Conservation (phyloP, 2,797 vertebrate genomes). For the Trachops cirrhosus region DNA sequence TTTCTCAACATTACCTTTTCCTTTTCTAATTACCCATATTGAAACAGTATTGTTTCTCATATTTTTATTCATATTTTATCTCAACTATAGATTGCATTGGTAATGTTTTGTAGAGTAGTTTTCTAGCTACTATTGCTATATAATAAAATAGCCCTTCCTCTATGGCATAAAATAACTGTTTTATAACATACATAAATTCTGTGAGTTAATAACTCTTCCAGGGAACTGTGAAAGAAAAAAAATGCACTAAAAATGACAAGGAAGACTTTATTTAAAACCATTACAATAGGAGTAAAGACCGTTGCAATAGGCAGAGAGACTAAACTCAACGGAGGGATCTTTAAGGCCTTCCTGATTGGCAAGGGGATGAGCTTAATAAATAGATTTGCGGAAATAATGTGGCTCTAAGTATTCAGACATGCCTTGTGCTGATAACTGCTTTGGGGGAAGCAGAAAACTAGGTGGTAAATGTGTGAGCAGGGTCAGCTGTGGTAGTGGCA, state of each 20-base stretch:
- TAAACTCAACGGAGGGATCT: not conserved
- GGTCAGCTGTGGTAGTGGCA: not conserved
- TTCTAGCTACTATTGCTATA: not conserved
- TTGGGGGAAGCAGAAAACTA: not conserved
- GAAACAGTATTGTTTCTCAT: not conserved
- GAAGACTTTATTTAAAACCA: not conserved
- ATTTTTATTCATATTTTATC: not conserved
- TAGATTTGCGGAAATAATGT: not conserved
- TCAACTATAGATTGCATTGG: not conserved
- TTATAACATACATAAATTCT: not conserved
- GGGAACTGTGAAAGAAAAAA: not conserved
- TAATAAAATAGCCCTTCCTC: not conserved
- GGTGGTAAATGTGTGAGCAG: too few relatives aligned
- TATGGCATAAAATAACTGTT: not conserved
- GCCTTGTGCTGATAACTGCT: not conserved
- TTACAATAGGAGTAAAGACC: not conserved
- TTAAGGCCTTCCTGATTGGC: not conserved
- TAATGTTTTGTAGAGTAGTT: not conserved
- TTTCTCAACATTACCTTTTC: not conserved
- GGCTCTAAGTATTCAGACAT: not conserved
- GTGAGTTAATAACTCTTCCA: not conserved
- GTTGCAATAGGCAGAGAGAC: not conserved
- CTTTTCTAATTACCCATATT: not conserved
- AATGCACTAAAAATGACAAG: not conserved
- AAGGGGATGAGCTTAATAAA: not conserved